Evolutionary conservation across 2,888 invertebrate species (phyloP).

Genomic region (Tenthredo notha): DNA sequence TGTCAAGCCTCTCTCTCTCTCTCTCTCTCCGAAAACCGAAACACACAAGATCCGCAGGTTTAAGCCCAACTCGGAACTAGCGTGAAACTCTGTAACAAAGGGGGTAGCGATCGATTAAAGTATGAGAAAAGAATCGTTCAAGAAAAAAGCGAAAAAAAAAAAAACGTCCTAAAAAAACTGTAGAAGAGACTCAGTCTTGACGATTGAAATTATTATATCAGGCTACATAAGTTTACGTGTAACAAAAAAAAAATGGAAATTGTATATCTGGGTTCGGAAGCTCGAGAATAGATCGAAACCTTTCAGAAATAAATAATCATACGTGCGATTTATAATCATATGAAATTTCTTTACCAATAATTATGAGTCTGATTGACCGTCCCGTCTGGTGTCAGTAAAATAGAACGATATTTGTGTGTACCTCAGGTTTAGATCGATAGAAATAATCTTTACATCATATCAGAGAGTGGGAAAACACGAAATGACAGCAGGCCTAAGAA

Average conservation of each 20-base stretch:
- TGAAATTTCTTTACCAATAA: neutral
- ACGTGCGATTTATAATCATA: neutral
- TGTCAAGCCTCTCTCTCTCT: neutral
- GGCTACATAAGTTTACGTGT: neutral
- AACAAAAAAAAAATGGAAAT: neutral
- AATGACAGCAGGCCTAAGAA: slow-evolving; percentile 8
- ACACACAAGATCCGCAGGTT: slow-evolving; percentile 10
- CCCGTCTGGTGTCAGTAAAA: neutral
- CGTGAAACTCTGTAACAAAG: neutral
- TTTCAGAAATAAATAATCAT: neutral
- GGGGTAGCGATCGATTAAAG: neutral
- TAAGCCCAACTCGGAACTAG: slow-evolving; percentile 20
- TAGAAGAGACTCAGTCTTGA: neutral
- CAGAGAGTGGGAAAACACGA: slow-evolving; percentile 24
- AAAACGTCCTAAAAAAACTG: neutral
- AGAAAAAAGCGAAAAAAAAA: neutral
- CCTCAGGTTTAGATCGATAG: neutral
- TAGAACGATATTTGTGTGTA: neutral
- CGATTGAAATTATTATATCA: neutral
- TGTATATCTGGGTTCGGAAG: neutral
- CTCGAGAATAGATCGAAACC: neutral
- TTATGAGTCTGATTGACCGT: neutral
- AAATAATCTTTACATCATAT: slow-evolving; percentile 15
- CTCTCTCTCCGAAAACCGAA: neutral
- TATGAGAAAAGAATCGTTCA: neutral